A percentile compares a stretch with the other conserved stretches of the same genome.
These are phyloP conservation scores for Brachionus rubens DNA, from an alignment of 1,140 invertebrate species.

Conservation along the genomic window DNA sequence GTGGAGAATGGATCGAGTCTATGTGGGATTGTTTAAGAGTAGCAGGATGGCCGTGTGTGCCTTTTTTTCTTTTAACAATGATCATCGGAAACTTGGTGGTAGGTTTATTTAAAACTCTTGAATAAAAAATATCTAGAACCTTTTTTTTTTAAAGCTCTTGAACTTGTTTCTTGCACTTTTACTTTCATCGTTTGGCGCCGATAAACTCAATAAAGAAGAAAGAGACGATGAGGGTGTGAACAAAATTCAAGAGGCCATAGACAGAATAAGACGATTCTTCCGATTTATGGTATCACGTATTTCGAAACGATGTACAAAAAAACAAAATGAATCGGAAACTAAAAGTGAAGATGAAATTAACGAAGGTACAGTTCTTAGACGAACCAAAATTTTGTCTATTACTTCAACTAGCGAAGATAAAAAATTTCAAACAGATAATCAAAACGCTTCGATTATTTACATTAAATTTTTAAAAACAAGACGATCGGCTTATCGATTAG, in stretches of 20 bases:
- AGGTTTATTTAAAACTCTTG: not conserved
- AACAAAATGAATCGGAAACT: too few relatives aligned
- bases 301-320: not conserved
- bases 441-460: not conserved
- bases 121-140: not conserved
- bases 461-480: not conserved
- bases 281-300: not conserved
- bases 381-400: too few relatives aligned
- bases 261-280: not conserved
- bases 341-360: too few relatives aligned
- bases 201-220: slow-evolving; percentile 52
- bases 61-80: slow-evolving; percentile 90
- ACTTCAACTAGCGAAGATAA: not conserved
- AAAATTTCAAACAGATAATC: too few relatives aligned
- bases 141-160: slow-evolving; percentile 64
- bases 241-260: slow-evolving; percentile 49
- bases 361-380: too few relatives aligned
- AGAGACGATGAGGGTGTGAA: slow-evolving; percentile 62
- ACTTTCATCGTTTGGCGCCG: slow-evolving; percentile 91
- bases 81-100: slow-evolving; percentile 97
- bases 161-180: slow-evolving; percentile 98
- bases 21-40: slow-evolving; percentile 97
- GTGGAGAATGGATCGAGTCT: slow-evolving; percentile 97
- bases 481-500: not conserved
- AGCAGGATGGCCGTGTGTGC: slow-evolving; percentile 82